Percentiles rank a stretch among this genome's conserved stretches.
These are phyloP conservation scores for Ptiloglossa arizonensis DNA, from an alignment of 1,140 invertebrate genomes.

Conservation along the genomic window DNA sequence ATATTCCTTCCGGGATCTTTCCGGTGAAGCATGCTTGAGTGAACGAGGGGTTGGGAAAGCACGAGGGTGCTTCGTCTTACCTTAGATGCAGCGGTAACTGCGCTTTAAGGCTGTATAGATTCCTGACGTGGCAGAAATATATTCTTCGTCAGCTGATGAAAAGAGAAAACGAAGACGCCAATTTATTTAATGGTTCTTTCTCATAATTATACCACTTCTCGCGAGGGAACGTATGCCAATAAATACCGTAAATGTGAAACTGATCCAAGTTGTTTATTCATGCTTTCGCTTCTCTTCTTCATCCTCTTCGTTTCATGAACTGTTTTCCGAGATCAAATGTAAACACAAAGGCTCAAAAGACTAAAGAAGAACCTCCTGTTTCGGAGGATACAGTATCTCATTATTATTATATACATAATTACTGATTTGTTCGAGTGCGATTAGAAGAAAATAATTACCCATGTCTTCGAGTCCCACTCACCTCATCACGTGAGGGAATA, in stretches of 20 bases:
- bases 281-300: no score
- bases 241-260: background rate
- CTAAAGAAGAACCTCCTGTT: no score
- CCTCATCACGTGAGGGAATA: no score
- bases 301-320: no score
- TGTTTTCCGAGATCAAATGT: no score
- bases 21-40: slow-evolving; percentile 2
- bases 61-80: slow-evolving; percentile 12
- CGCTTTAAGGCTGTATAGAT: background rate
- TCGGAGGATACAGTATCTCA: no score
- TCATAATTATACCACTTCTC: background rate
- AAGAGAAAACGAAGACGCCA: background rate
- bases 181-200: background rate
- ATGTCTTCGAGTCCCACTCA: no score
- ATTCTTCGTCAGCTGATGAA: background rate
- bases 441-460: no score
- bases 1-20: slow-evolving; percentile 27
- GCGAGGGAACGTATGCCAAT: background rate
- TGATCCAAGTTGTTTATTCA: background rate
- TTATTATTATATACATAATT: no score
- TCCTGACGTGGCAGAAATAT: slow-evolving; percentile 14
- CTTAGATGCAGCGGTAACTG: background rate
- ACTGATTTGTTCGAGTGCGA: no score
- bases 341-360: no score
- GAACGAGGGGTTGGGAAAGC: slow-evolving; percentile 5